phyloP scores from a whole-genome alignment of 2,888 invertebrate genomes.

The Melipona beecheii region DNA sequence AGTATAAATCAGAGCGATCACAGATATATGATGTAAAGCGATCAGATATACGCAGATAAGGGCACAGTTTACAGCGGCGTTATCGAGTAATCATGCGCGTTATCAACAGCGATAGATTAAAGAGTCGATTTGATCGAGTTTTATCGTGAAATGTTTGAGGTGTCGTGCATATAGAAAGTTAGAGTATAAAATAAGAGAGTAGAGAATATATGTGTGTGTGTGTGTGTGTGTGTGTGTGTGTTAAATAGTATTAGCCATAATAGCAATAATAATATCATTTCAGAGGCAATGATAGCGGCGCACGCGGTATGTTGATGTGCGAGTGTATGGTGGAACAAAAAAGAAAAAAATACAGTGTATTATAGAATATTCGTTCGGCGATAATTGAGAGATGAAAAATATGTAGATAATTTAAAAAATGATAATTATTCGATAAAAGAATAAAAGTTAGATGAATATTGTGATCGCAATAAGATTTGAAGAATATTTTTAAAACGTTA shows the following conservation, averaged over 20 bases:
- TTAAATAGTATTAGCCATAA: slow-evolving; percentile 36
- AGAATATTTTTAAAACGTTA: not conserved
- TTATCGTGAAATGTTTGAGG: not conserved
- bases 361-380: slow-evolving; percentile 56
- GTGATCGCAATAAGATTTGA: not conserved
- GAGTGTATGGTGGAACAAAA: slow-evolving; percentile 69
- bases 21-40: slow-evolving; percentile 43
- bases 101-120: slow-evolving; percentile 32
- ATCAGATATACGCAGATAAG: slow-evolving; percentile 13
- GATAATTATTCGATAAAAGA: too few species aligned
- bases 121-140: slow-evolving; percentile 1
- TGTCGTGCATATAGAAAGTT: slow-evolving; percentile 11
- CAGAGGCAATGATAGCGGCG: slow-evolving; percentile 52
- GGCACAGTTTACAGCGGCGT: slow-evolving; percentile 56
- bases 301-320: slow-evolving; percentile 69
- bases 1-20: slow-evolving; percentile 48
- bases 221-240: not conserved
- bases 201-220: slow-evolving; percentile 17
- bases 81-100: slow-evolving; percentile 72
- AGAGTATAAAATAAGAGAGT: slow-evolving; percentile 11
- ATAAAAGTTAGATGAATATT: not conserved
- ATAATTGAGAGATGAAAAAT: not conserved
- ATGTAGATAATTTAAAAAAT: too few species aligned
- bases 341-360: slow-evolving; percentile 68
- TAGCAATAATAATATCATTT: slow-evolving; percentile 42